phyloP scores from a whole-genome alignment of 2,888 invertebrate genomes.

The Limnephilus auricula region DNA sequence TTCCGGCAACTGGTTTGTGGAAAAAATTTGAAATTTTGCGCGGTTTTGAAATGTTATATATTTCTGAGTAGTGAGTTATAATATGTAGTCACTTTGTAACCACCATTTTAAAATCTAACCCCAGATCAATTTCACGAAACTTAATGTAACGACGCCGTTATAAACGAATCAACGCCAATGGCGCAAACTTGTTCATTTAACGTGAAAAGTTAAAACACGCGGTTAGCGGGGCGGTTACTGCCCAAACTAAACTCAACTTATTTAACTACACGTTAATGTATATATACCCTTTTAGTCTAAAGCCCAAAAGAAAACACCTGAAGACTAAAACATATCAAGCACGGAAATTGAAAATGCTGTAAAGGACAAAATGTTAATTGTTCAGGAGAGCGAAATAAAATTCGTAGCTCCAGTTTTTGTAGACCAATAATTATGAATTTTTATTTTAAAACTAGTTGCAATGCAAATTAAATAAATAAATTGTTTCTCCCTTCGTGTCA shows the following conservation, averaged over 20 bases:
- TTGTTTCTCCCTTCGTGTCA: no score
- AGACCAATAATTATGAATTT: no score
- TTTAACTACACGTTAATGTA: neutral
- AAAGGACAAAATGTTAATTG: no score
- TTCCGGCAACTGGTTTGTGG: no score
- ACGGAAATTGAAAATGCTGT: no score
- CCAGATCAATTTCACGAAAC: constrained; percentile 17
- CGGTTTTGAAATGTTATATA: no score
- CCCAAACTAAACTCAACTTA: constrained; percentile 2
- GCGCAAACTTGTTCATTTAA: constrained; percentile 63
- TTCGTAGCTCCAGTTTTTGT: no score
- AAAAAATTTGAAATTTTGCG: no score
- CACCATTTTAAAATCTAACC: neutral
- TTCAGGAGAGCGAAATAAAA: no score
- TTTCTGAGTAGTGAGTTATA: neutral
- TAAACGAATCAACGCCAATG: constrained; percentile 64
- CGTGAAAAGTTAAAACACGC: constrained; percentile 59
- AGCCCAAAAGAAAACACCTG: neutral
- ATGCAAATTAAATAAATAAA: no score
- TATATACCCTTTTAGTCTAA: neutral
- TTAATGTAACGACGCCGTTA: constrained; percentile 43
- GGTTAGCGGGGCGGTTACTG: constrained; percentile 19
- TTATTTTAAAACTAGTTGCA: no score
- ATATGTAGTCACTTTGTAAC: neutral
- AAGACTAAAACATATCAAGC: neutral